Evolutionary conservation across 1,140 invertebrate genomes (phyloP), one percentile per base, ranked within the genome.

Genomic region (Microplitis demolitor): DNA sequence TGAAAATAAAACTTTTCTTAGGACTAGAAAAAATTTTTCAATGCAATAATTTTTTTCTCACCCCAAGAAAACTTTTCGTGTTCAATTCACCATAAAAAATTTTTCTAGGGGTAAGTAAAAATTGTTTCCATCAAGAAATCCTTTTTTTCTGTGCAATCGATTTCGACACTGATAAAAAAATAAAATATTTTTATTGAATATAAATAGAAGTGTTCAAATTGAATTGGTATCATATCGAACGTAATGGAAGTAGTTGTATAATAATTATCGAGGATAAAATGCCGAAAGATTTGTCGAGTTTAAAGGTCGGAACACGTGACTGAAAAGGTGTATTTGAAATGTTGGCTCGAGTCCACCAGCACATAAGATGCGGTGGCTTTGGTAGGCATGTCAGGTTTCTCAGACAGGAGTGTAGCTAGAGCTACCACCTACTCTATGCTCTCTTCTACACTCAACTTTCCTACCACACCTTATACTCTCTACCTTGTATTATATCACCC

Each of bases 311-410:
- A 24, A 31, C 16, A 33, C 24, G 50, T 54, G 39, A 67, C 39
- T 50, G 24, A 37, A 13, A 54, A 53, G 14, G 39, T n/a, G 39
- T 51, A 60, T 58, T 13, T 16, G 54, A 61, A n/a, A 37, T 37
- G 58, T 71, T 71, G 58, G 45, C 69, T 60, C 58, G 50, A 62
- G 69, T 61, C 45, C 58, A 71, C 66, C 13, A 14, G 39, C 31
- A 71, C 39, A 66, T 24, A 51, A 50, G 31, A 66, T 64, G 39
- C 6, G 63, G 33, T 50, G 71, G 76, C 72, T 78, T 81, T 80
- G 76, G 78, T 78, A 81, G 68, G 78, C 74, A 69, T 64, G 77
- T 79, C 80, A 77, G 76, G 78, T 81, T 75, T 70, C 54, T 68
- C 66, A 71, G 72, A 75, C 62, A 62, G 34, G 68, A 33, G 14